Conservation (phyloP, 2,797 vertebrate genomes). For the Emys orbicularis region DNA sequence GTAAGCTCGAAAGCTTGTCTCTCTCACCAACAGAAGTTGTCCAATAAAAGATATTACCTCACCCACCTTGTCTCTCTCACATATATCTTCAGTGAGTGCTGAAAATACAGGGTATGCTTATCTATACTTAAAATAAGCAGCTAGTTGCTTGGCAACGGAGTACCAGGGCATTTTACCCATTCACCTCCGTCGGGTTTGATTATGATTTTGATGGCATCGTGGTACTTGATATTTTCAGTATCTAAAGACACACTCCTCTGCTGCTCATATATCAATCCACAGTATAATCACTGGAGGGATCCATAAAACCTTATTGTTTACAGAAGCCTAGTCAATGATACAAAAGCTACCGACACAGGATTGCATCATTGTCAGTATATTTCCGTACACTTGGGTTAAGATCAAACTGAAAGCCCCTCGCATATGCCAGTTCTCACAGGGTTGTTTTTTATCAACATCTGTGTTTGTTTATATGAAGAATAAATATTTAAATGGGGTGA, state of each 20-base stretch:
- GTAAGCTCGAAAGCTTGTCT: neutral
- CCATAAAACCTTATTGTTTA: constrained; percentile 66
- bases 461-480: constrained; percentile 61
- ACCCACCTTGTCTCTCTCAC: neutral
- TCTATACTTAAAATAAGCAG: constrained; percentile 40
- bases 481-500: constrained; percentile 63
- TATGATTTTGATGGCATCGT: constrained; percentile 52
- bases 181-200: constrained; percentile 45
- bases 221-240: constrained; percentile 66
- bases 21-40: neutral
- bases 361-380: constrained; percentile 44
- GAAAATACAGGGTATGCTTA: neutral
- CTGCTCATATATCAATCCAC: constrained; percentile 37
- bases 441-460: constrained; percentile 41
- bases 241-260: constrained; percentile 43
- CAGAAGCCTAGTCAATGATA: constrained; percentile 61
- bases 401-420: constrained; percentile 48
- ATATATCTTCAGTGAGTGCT: neutral
- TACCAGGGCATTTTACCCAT: neutral
- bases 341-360: constrained; percentile 51
- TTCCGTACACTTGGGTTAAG: constrained; percentile 11
- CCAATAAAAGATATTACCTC: neutral
- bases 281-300: constrained; percentile 51
- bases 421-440: constrained; percentile 54
- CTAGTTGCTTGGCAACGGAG: constrained; percentile 10